These are phyloP conservation scores for Epinotia demarniana DNA, from an alignment of 2,888 invertebrate genomes.

Conservation along the genomic window DNA sequence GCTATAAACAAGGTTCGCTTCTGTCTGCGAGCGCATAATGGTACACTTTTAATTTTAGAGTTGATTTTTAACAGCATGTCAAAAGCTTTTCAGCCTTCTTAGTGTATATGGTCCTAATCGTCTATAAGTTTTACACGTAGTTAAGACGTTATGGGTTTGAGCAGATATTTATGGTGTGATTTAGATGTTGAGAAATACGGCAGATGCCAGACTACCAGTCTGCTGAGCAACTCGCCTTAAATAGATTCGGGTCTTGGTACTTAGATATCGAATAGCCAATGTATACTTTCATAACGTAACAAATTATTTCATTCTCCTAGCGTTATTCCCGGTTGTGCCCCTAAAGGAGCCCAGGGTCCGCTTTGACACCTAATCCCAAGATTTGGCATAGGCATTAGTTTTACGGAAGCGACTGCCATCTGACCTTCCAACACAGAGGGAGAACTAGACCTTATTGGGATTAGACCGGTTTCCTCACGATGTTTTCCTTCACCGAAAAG, in stretches of 20 bases:
- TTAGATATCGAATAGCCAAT: neutral
- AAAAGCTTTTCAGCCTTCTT: slow-evolving; percentile 39
- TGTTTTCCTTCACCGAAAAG: too few species aligned
- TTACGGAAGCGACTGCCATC: too few species aligned
- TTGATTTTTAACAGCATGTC: slow-evolving; percentile 34
- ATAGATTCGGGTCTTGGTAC: slow-evolving; percentile 15
- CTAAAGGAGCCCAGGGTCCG: too few species aligned
- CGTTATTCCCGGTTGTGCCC: too few species aligned
- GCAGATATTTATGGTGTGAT: slow-evolving; percentile 58
- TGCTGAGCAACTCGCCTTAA: slow-evolving; percentile 29
- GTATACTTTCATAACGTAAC: too few species aligned
- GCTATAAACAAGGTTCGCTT: slow-evolving; percentile 21
- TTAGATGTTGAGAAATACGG: slow-evolving; percentile 54
- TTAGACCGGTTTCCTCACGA: too few species aligned
- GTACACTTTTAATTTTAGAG: slow-evolving; percentile 15
- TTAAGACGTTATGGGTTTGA: slow-evolving; percentile 4
- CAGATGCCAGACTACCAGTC: slow-evolving; percentile 42
- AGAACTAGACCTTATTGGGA: too few species aligned
- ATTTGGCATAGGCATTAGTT: too few species aligned
- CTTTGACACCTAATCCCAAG: too few species aligned
- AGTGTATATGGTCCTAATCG: neutral
- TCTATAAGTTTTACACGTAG: neutral
- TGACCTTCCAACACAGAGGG: too few species aligned
- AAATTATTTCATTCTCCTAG: too few species aligned
- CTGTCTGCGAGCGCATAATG: neutral